A percentile compares a stretch with the other conserved stretches of the same genome.
Evolutionary conservation across 2,888 invertebrate species (phyloP).

Genomic region (Hirtodrosophila duncani): DNA sequence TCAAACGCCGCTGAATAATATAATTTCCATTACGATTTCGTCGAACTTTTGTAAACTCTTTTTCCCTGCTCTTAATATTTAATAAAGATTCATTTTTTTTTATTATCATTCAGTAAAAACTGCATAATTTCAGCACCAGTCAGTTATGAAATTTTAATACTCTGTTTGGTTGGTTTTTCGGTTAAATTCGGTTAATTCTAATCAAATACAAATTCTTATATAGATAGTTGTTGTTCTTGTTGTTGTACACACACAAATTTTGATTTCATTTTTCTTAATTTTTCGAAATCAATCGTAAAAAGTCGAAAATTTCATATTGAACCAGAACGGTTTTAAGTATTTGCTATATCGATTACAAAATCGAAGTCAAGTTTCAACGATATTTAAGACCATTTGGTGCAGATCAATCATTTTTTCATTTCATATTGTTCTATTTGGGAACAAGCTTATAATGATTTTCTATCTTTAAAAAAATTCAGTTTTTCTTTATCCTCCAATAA

Average conservation of each 20-base stretch:
- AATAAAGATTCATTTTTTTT: conserved; percentile 35
- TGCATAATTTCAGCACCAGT: conserved; percentile 58
- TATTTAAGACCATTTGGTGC: no score
- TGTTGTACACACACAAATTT: conserved; percentile 61
- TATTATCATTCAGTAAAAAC: conserved; percentile 47
- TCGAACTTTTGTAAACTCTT: conserved; percentile 53
- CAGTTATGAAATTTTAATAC: conserved; percentile 32
- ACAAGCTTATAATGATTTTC: no score
- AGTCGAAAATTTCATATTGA: no score
- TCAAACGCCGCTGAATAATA: conserved; percentile 55
- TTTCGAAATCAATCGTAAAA: no score
- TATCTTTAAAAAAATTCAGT: conserved; percentile 14
- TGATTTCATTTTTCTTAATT: no score
- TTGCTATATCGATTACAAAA: no score
- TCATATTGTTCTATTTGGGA: no score
- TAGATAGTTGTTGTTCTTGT: conserved; percentile 74
- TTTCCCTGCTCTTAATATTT: conserved; percentile 39
- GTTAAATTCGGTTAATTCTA: conserved; percentile 42
- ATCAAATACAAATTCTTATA: conserved; percentile 61
- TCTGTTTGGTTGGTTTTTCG: conserved; percentile 27
- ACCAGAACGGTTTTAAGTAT: no score
- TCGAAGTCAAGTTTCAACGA: no score
- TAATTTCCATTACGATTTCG: conserved; percentile 44
- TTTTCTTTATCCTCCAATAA: conserved; percentile 16
- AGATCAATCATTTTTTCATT: no score